These are phyloP conservation scores for Pseudomyrmex dendroicus DNA, from an alignment of 1,140 invertebrate species.

Conservation along the genomic window DNA sequence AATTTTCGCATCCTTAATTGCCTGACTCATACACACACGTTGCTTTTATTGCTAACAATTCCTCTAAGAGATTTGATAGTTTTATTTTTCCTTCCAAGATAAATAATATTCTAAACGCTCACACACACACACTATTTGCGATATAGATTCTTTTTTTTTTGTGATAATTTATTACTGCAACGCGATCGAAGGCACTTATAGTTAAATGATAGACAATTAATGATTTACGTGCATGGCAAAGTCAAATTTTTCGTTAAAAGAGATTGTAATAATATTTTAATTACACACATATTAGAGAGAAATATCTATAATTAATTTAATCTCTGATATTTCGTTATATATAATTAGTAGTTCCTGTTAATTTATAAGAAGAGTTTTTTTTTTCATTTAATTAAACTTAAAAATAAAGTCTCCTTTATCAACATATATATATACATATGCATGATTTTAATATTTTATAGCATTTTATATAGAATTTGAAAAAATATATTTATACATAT, in stretches of 20 bases:
- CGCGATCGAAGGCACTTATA: background rate
- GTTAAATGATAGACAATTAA: slow-evolving; percentile 5
- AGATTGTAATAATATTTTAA: background rate
- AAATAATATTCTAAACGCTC: slow-evolving; percentile 10
- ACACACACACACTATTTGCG: background rate
- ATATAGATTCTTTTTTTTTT: background rate
- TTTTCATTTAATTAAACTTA: background rate
- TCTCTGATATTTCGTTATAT: background rate
- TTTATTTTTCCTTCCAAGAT: slow-evolving; percentile 23
- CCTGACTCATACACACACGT: slow-evolving; percentile 18
- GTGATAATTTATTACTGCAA: slow-evolving; percentile 13
- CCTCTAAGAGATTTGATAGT: background rate
- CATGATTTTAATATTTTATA: slow-evolving; percentile 29
- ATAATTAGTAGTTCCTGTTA: background rate
- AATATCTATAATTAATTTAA: background rate
- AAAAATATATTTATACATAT: background rate
- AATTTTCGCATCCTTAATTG: slow-evolving; percentile 30
- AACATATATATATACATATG: background rate
- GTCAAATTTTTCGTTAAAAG: slow-evolving; percentile 6
- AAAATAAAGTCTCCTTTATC: background rate
- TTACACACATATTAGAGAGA: background rate
- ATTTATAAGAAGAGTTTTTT: background rate
- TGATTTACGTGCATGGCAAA: slow-evolving; percentile 34
- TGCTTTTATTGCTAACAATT: slow-evolving; percentile 40
- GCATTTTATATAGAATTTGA: background rate